Evolutionary conservation across 2,113 vertebrate genomes (phyloP).

Genomic region (Oceanodroma tethys): DNA sequence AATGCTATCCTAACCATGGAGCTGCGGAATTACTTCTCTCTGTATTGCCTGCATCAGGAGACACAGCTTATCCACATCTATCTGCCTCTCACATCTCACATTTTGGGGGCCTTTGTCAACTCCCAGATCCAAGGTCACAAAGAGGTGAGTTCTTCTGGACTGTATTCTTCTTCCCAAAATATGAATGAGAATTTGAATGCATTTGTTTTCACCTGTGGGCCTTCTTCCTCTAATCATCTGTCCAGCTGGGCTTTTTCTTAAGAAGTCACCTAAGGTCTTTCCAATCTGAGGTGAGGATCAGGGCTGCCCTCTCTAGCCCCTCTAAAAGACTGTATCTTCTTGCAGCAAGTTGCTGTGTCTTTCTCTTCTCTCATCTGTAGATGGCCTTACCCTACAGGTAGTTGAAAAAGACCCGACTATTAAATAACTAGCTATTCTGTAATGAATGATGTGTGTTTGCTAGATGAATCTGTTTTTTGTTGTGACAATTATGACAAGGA

Average conservation of each 20-base stretch:
- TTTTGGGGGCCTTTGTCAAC: conserved; percentile 90
- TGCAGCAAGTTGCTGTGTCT: not conserved
- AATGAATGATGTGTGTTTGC: not conserved
- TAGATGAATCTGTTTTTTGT: not conserved
- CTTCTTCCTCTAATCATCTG: not conserved
- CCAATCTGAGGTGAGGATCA: not conserved
- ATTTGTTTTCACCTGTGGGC: not conserved
- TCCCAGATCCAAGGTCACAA: conserved; percentile 96
- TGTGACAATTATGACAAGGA: not conserved
- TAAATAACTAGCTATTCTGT: not conserved
- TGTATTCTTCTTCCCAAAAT: not conserved
- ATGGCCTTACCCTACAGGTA: not conserved
- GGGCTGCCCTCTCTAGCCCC: not conserved
- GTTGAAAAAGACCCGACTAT: not conserved
- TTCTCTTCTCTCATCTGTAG: not conserved
- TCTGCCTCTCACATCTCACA: conserved; percentile 91
- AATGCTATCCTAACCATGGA: conserved; percentile 94
- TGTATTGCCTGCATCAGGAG: conserved; percentile 97
- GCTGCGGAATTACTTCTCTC: conserved; percentile 92
- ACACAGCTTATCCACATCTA: conserved; percentile 94
- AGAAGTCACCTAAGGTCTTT: not conserved
- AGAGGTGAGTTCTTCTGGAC: conserved; percentile 78
- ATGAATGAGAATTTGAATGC: not conserved
- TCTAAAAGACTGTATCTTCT: not conserved
- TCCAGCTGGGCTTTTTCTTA: not conserved